phyloP scores from a whole-genome alignment of 2,797 vertebrate genomes.

The Dryobates pubescens region DNA sequence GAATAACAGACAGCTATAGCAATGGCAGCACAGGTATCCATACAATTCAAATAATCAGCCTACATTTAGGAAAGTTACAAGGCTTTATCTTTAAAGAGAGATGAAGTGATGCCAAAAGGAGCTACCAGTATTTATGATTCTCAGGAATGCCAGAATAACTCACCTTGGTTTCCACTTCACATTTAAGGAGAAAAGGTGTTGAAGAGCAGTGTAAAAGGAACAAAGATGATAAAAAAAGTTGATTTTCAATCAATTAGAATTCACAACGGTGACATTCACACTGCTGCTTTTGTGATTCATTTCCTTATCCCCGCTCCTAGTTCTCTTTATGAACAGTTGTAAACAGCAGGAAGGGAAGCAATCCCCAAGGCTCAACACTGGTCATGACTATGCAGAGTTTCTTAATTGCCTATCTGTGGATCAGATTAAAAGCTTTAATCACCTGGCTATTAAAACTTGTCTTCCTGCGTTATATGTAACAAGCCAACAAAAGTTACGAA shows the following conservation, averaged over 20 bases:
- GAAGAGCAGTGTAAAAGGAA: constrained; percentile 3
- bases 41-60: not conserved
- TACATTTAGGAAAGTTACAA: not conserved
- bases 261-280: not conserved
- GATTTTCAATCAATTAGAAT: constrained; percentile 38
- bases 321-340: not conserved
- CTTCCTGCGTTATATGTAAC: constrained; percentile 35
- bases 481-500: constrained; percentile 27
- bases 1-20: not conserved
- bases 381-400: not conserved
- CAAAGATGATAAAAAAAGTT: constrained; percentile 41
- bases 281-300: not conserved
- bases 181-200: constrained; percentile 27
- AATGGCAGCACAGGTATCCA: not conserved
- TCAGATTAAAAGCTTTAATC: constrained; percentile 63
- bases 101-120: not conserved
- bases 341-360: not conserved
- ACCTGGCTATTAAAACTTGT: constrained; percentile 53
- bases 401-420: constrained; percentile 18
- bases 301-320: not conserved
- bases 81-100: not conserved
- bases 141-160: constrained; percentile 47
- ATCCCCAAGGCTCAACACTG: not conserved
- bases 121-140: not conserved
- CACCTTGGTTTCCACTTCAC: constrained; percentile 72